A percentile compares a stretch with the other conserved stretches of the same genome.
These are phyloP conservation scores for Chaetops frenatus DNA, from an alignment of 2,113 vertebrate species.

Conservation along the genomic window DNA sequence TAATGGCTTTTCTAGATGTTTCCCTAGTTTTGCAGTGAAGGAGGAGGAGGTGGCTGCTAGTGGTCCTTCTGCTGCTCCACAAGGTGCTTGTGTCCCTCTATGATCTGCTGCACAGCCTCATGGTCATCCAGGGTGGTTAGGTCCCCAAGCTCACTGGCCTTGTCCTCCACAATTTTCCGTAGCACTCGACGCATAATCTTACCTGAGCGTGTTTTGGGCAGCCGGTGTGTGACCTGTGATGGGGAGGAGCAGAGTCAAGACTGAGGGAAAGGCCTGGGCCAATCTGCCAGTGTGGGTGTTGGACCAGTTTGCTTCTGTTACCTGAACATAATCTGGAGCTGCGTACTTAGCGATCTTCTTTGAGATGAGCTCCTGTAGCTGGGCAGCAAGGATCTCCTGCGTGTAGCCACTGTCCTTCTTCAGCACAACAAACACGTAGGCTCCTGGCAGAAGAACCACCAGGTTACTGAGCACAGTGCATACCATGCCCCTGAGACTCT, in stretches of 20 bases:
- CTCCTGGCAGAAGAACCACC: constrained; percentile 47
- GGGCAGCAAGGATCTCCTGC: constrained; percentile 19
- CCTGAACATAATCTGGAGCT: constrained; percentile 75
- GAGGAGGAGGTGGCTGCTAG: not conserved
- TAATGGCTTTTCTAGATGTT: not conserved
- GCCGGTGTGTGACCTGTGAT: constrained; percentile 45
- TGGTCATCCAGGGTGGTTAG: constrained; percentile 77
- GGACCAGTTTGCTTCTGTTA: not conserved
- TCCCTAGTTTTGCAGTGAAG: not conserved
- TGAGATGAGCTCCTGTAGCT: constrained; percentile 67
- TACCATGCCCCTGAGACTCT: not conserved
- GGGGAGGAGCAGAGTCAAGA: not conserved
- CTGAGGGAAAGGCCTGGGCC: not conserved
- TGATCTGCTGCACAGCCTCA: constrained; percentile 67
- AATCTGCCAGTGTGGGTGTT: not conserved
- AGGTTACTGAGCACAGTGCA: not conserved
- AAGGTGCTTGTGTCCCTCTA: constrained; percentile 54
- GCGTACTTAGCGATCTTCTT: constrained; percentile 76
- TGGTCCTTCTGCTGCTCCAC: not conserved
- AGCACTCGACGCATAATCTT: constrained; percentile 80
- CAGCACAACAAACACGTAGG: constrained; percentile 73
- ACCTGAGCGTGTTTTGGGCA: constrained; percentile 79
- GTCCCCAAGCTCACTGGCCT: constrained; percentile 70
- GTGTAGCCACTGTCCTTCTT: constrained; percentile 56
- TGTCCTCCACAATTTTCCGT: constrained; percentile 73